Evolutionary conservation across 2,113 vertebrate genomes (phyloP), one percentile per base, ranked within the genome.

Genomic region (Isichthys henryi): DNA sequence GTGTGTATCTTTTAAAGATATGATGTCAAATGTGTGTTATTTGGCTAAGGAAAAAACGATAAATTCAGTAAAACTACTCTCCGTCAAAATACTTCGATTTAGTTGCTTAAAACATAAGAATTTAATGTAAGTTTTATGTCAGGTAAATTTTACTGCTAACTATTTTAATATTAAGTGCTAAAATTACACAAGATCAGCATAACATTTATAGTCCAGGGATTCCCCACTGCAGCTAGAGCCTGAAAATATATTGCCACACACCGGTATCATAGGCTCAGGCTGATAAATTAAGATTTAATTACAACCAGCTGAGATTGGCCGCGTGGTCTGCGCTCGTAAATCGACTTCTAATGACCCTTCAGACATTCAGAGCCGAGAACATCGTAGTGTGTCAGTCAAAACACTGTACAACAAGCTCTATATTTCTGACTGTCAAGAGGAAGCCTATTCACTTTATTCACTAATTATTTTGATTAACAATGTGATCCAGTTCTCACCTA

Each of bases 321-420:
- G 27, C 46, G 86, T 52, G 58, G 83, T 74, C 48, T 21, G 66
- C 17, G 88, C 87, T 90, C 90, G 88, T 92, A 93, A 92, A 93
- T 92, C 89, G 49, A 62, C 87, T 31, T 88, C 53, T 90, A 92
- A 94, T 92, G 91, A 93, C 92, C 88, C 91, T 89, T 91, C 92
- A 91, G 89, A 91, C 91, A 84, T 80, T 50, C 90, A 62, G 86
- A 90, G 88, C 87, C 43, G 86, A 90, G 49, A 90, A 77, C 87
- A 91, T 90, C 83, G 88, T 45, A 8, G 85, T 89, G n/a, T 43
- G 90, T 84, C 85, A 91, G 80, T 86, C 80, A 86, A 88, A 39
- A 45, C 82, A 83, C 83, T 84, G 86, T 66, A 49, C 10, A 77
- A 83, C 82, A 23, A 84, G 46, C 39, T 53, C 89, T 89, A 52